Evolutionary conservation across 2,113 vertebrate genomes (phyloP), one percentile per base, ranked within the genome.

Genomic region (Boleophthalmus pectinirostris): DNA sequence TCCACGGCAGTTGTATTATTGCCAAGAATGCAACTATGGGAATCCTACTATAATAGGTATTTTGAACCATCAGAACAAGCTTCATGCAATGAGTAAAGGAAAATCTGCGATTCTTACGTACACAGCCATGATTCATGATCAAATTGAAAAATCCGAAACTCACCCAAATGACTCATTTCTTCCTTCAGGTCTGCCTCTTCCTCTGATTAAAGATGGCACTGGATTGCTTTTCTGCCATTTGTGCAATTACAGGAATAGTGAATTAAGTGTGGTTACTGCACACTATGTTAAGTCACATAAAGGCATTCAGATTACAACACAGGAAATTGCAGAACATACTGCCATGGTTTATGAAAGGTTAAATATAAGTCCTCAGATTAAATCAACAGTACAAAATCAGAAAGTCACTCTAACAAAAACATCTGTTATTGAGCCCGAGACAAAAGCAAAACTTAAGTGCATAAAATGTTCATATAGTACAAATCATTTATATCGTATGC

Each of bases 401-500:
- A 18, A 33, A 16, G 18, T 38, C 64, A 12, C 7, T 61, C 13
- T 1, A n/a, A 15, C 24, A 61, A 16, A 33, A 0, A 46, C 77
- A 1, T 47, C 75, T 9, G 89, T 82, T 63, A 87, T 1, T 29
- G 79, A 20, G 66, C 80, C 82, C 93, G 15, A 91, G 88, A 73
- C 14, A 18, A n/a, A 66, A 16, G 21, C 9, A 47, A 46, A n/a
- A 23, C 43, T 66, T 1, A 66, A 23, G 21, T 66, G 65, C n/a
- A 8, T 21, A 23, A 9, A 66, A 66, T 98, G 96, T 63, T 57
- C 82, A 0, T 97, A 95, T 77, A 93, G 83, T 0, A 92, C 95
- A 20, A 94, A 93, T 10, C 92, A 91, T 67, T 87, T 96, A 66
- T 94, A 94, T 83, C 90, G 94, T 7, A 56, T 97, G 69, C 94